Percentiles rank a stretch among this genome's conserved stretches.
phyloP scores from a whole-genome alignment of 2,888 invertebrate species.

The Druceiella hillmani region DNA sequence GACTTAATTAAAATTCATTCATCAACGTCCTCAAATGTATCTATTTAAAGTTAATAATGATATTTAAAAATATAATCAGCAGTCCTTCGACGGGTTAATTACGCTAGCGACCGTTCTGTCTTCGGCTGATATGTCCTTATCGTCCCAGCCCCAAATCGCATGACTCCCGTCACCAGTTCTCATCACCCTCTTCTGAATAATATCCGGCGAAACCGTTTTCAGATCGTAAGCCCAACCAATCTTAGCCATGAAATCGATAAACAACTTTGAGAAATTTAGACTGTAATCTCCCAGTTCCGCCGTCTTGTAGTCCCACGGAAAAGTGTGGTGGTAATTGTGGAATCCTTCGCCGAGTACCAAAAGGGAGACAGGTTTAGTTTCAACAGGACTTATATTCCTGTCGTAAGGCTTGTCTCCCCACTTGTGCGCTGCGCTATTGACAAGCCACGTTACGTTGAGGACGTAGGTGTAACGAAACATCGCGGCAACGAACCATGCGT shows the following conservation, averaged over 20 bases:
- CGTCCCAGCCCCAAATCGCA: slow-evolving; percentile 70
- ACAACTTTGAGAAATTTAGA: slow-evolving; percentile 65
- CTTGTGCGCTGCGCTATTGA: slow-evolving; percentile 84
- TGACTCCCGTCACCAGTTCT: slow-evolving; percentile 73
- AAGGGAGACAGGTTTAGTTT: slow-evolving; percentile 61
- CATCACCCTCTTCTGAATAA: slow-evolving; percentile 63
- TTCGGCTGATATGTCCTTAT: too few relatives aligned
- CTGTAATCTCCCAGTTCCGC: slow-evolving; percentile 68
- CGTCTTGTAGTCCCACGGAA: slow-evolving; percentile 83
- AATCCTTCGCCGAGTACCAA: slow-evolving; percentile 72
- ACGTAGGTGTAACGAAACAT: slow-evolving; percentile 72
- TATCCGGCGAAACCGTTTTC: slow-evolving; percentile 67
- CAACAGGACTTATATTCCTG: slow-evolving; percentile 64
- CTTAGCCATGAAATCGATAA: slow-evolving; percentile 73
- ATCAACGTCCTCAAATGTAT: too few relatives aligned
- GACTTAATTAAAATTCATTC: too few relatives aligned
- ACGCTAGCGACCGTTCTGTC: too few relatives aligned
- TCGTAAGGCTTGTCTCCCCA: slow-evolving; percentile 72
- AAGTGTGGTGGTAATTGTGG: slow-evolving; percentile 84
- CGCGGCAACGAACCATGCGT: slow-evolving; percentile 62
- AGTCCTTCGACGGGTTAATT: too few relatives aligned
- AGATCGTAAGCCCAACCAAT: slow-evolving; percentile 86
- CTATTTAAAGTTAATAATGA: too few relatives aligned
- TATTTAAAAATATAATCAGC: too few relatives aligned
- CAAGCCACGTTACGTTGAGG: slow-evolving; percentile 83